These are phyloP conservation scores for Bradypodion ventrale DNA, from an alignment of 2,797 vertebrate genomes.

Conservation along the genomic window DNA sequence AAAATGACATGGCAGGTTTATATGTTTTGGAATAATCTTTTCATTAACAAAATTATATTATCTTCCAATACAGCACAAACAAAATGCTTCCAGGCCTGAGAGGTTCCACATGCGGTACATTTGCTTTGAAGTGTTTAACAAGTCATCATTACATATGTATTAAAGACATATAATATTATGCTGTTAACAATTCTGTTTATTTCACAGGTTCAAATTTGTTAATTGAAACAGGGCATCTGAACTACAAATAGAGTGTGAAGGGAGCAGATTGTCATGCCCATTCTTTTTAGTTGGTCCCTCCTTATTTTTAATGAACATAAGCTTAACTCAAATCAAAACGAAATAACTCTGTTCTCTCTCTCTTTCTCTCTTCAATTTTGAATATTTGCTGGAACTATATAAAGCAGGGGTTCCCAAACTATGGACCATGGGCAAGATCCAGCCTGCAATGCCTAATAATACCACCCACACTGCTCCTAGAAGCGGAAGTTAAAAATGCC, in stretches of 20 bases:
- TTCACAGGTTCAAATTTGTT: not conserved
- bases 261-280: not conserved
- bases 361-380: not conserved
- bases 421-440: too few relatives aligned
- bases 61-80: not conserved
- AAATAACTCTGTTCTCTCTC: not conserved
- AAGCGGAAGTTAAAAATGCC: too few relatives aligned
- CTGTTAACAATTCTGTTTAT: not conserved
- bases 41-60: constrained; percentile 7
- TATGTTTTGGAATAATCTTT: constrained; percentile 19
- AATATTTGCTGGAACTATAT: not conserved
- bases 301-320: not conserved
- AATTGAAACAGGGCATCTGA: constrained; percentile 6
- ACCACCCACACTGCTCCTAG: too few relatives aligned
- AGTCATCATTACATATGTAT: not conserved
- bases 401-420: too few relatives aligned
- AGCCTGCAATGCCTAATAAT: too few relatives aligned
- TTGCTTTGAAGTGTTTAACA: not conserved
- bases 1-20: constrained; percentile 12
- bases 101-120: not conserved
- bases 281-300: not conserved
- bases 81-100: constrained; percentile 8
- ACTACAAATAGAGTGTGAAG: not conserved
- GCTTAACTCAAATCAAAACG: not conserved
- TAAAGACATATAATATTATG: constrained; percentile 3